These are phyloP conservation scores for Autographa pulchrina DNA, from an alignment of 2,888 invertebrate genomes.

Conservation along the genomic window DNA sequence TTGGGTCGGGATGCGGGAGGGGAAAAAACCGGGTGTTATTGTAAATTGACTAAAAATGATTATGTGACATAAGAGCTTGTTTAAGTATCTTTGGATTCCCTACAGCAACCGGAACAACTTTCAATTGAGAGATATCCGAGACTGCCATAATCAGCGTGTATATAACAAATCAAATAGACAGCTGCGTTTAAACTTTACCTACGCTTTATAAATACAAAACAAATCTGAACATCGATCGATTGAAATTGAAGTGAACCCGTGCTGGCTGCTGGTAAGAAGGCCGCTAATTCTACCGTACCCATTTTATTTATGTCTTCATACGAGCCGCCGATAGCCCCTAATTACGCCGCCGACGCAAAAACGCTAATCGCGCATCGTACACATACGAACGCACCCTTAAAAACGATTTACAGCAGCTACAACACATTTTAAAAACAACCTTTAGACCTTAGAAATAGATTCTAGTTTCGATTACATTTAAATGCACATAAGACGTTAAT, in stretches of 20 bases:
- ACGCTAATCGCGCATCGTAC: conserved; percentile 86
- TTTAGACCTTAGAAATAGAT: conserved; percentile 3
- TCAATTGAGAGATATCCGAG: background rate
- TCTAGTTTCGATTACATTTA: conserved; percentile 15
- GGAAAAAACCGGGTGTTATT: too few relatives aligned
- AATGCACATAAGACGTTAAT: conserved; percentile 40
- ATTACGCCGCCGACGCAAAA: conserved; percentile 86
- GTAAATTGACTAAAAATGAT: too few relatives aligned
- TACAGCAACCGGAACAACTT: background rate
- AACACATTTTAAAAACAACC: conserved; percentile 35
- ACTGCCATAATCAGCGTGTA: conserved; percentile 25
- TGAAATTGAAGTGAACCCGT: conserved; percentile 78
- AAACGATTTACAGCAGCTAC: conserved; percentile 48
- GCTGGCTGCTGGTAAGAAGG: conserved; percentile 67
- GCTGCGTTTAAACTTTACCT: conserved; percentile 40
- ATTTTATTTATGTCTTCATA: conserved; percentile 89
- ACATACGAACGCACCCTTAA: conserved; percentile 57
- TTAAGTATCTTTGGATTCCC: too few relatives aligned
- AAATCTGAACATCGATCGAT: conserved; percentile 77
- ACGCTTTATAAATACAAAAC: conserved; percentile 61
- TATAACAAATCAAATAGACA: conserved; percentile 28
- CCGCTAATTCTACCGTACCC: conserved; percentile 82
- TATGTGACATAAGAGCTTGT: too few relatives aligned
- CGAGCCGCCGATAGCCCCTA: conserved; percentile 88
- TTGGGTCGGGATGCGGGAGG: too few relatives aligned